Evolutionary conservation across 1,140 invertebrate genomes (phyloP).

Genomic region (Harpegnathos saltator): DNA sequence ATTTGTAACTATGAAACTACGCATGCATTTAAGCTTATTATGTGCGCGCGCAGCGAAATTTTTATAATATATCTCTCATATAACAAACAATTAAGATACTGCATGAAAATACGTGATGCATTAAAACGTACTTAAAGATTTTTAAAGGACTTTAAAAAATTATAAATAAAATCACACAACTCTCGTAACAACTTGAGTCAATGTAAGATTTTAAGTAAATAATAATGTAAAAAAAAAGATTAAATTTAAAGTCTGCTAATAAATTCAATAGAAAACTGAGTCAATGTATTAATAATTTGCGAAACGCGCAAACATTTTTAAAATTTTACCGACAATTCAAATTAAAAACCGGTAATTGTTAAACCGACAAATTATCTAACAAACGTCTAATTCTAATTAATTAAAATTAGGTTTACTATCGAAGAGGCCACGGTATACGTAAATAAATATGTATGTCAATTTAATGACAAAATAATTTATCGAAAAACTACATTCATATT

Average conservation of each 20-base stretch:
- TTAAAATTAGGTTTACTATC: not conserved
- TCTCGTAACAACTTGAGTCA: not conserved
- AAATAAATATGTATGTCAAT: not conserved
- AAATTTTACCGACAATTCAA: not conserved
- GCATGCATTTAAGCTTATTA: slow-evolving; percentile 51
- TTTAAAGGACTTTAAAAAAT: not conserved
- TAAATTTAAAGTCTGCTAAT: not conserved
- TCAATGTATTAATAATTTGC: not conserved
- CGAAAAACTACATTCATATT: not conserved
- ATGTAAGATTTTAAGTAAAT: not conserved
- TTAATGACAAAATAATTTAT: slow-evolving; percentile 12
- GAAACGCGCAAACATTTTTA: not conserved
- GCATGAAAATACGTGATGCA: not conserved
- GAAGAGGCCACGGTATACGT: not conserved
- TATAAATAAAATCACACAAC: not conserved
- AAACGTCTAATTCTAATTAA: slow-evolving; percentile 8
- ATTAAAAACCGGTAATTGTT: not conserved
- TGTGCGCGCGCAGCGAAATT: not conserved
- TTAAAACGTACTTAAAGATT: not conserved
- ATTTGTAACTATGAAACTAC: slow-evolving; percentile 48
- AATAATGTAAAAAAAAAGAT: not conserved
- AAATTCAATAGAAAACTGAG: not conserved
- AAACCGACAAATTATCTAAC: not conserved
- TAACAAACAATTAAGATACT: not conserved
- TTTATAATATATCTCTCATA: not conserved